These are phyloP conservation scores for Pharmacophagus antenor DNA, from an alignment of 2,888 invertebrate species.

Conservation along the genomic window DNA sequence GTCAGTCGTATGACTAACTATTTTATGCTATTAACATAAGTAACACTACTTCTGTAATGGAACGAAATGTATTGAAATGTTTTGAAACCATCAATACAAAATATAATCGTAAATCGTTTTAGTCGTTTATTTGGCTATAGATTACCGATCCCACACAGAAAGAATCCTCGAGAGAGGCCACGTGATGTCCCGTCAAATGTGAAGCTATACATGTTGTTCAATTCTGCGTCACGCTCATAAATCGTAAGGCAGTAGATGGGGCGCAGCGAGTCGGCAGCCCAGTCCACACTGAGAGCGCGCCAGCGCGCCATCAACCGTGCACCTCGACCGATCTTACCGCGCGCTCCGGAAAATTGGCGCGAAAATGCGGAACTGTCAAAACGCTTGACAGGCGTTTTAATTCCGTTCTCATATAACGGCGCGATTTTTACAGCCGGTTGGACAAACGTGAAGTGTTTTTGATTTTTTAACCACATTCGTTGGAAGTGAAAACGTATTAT, in stretches of 20 bases:
- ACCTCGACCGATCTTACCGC: constrained; percentile 47
- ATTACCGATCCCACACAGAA: constrained; percentile 30
- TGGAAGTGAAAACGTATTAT: constrained; percentile 21
- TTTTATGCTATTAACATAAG: background rate
- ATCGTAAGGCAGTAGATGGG: constrained; percentile 66
- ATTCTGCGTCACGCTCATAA: constrained; percentile 72
- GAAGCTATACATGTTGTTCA: constrained; percentile 54
- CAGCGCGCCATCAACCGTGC: constrained; percentile 52
- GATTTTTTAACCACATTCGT: constrained; percentile 4
- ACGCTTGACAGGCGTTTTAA: constrained; percentile 49
- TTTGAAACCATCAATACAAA: constrained; percentile 8
- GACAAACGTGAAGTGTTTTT: constrained; percentile 42
- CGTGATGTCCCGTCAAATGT: constrained; percentile 49
- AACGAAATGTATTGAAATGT: constrained; percentile 8
- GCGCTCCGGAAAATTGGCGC: constrained; percentile 74
- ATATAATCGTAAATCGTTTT: constrained; percentile 24
- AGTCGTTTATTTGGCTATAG: constrained; percentile 17
- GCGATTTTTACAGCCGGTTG: constrained; percentile 37
- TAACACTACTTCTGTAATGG: background rate
- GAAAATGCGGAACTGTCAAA: constrained; percentile 73
- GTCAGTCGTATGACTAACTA: background rate
- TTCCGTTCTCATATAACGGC: constrained; percentile 40
- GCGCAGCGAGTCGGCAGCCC: constrained; percentile 54
- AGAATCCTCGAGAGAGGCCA: constrained; percentile 39
- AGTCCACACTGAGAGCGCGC: constrained; percentile 66